These are phyloP conservation scores for Penaeus monodon DNA, from an alignment of 2,888 invertebrate species.

Conservation along the genomic window DNA sequence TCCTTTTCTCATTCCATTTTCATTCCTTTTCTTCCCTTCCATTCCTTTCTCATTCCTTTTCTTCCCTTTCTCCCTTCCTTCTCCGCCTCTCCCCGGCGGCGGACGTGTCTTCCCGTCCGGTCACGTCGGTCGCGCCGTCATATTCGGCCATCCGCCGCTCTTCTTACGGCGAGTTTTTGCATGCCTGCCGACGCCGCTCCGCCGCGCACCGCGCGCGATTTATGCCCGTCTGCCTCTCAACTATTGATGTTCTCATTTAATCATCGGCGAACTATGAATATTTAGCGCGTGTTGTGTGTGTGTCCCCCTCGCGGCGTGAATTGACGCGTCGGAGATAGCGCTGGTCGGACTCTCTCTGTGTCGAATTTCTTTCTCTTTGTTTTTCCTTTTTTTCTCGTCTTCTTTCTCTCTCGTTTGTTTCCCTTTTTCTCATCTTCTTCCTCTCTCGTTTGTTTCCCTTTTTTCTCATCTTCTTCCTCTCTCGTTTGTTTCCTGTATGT, in stretches of 20 bases:
- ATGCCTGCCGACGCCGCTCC: neutral
- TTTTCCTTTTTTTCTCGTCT: neutral
- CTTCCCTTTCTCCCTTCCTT: neutral
- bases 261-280: too few species aligned
- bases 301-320: too few species aligned
- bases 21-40: neutral
- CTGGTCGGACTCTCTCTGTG: neutral
- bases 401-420: conserved; percentile 1
- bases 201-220: neutral
- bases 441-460: conserved; percentile 2
- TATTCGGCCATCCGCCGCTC: too few species aligned
- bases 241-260: neutral
- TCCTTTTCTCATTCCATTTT: neutral
- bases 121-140: too few species aligned
- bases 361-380: neutral
- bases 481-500: neutral
- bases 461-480: conserved; percentile 10
- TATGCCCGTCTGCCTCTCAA: neutral
- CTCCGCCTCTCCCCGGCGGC: neutral
- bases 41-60: neutral
- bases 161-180: too few species aligned
- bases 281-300: too few species aligned
- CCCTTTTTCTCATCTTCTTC: neutral
- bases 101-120: too few species aligned
- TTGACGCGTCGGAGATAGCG: too few species aligned